These are phyloP conservation scores for Cavia aperea DNA, from an alignment of 2,113 vertebrate species.

Conservation along the genomic window DNA sequence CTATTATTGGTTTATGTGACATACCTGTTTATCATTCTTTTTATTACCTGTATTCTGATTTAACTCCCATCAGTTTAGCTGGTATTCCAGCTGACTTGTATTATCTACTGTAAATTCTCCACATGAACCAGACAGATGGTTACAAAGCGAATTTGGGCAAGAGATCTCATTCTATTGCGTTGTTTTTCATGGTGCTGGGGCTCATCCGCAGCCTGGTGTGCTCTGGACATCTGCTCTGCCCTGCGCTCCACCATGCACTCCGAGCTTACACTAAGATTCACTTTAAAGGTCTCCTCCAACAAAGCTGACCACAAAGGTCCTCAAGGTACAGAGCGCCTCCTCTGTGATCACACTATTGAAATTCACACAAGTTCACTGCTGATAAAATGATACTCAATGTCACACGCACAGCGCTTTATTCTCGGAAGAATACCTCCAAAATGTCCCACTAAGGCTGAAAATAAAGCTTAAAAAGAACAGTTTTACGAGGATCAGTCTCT, in stretches of 20 bases:
- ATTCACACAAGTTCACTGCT: conserved; percentile 53
- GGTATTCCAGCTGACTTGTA: background rate
- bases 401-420: conserved; percentile 65
- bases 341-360: conserved; percentile 43
- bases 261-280: background rate
- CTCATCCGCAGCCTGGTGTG: no score
- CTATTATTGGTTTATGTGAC: background rate
- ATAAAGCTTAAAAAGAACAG: conserved; percentile 63
- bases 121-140: background rate
- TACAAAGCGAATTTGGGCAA: conserved; percentile 19
- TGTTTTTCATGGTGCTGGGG: background rate
- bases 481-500: background rate
- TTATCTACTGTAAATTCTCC: background rate
- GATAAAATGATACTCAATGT: conserved; percentile 59
- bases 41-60: background rate
- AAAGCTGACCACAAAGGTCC: background rate
- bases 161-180: background rate
- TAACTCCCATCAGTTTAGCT: background rate
- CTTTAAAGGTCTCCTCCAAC: conserved; percentile 40
- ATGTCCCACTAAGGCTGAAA: conserved; percentile 41
- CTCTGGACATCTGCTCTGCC: no score
- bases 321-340: conserved; percentile 28
- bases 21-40: background rate
- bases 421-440: conserved; percentile 57
- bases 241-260: no score